phyloP scores from a whole-genome alignment of 2,888 invertebrate genomes.

The Rhopalosiphum nymphaeae region DNA sequence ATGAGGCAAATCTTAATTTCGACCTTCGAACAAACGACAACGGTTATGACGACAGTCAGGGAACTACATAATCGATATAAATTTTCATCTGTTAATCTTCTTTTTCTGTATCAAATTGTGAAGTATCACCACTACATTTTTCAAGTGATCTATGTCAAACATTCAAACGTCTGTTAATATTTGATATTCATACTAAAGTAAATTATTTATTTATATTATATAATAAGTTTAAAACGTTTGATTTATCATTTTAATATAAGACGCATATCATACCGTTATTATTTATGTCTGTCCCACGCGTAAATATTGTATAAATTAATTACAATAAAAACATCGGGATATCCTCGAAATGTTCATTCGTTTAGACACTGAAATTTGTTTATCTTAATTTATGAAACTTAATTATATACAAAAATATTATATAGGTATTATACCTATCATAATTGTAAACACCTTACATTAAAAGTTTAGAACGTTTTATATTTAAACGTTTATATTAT shows the following conservation, averaged over 20 bases:
- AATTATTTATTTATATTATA: not conserved
- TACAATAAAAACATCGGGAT: conserved; percentile 39
- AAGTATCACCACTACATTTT: not conserved
- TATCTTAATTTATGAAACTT: conserved; percentile 57
- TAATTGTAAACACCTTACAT: not conserved
- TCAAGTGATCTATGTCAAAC: not conserved
- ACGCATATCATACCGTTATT: not conserved
- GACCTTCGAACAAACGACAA: not conserved
- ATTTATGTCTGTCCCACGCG: conserved; percentile 1
- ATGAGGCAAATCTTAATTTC: not conserved
- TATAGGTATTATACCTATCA: not conserved
- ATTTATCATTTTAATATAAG: conserved; percentile 27
- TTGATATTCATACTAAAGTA: not conserved
- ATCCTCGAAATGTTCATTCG: conserved; percentile 36
- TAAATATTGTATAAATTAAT: conserved; percentile 36
- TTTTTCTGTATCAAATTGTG: not conserved
- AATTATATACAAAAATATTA: not conserved
- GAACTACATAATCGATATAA: not conserved
- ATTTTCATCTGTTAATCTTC: not conserved
- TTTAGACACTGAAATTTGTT: not conserved
- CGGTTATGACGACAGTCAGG: not conserved
- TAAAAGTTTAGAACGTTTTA: not conserved
- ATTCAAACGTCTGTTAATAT: not conserved
- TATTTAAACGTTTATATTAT: not conserved
- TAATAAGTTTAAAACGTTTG: not conserved